Conservation (phyloP, 2,113 vertebrate species). For the Sinosuthora webbiana region DNA sequence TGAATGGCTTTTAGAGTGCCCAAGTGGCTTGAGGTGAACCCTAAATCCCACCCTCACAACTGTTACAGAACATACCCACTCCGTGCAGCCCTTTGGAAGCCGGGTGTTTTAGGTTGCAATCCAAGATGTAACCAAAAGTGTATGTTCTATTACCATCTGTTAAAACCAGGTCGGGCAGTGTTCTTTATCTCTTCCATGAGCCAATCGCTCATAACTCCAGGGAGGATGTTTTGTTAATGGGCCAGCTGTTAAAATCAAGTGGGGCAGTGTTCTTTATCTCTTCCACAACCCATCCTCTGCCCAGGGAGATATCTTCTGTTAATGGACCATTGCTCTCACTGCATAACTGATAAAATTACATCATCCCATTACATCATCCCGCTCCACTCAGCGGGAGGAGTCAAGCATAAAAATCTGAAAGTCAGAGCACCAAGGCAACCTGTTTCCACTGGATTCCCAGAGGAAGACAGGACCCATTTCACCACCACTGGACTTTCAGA, state of each 20-base stretch:
- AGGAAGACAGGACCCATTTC: not conserved
- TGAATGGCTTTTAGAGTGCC: not conserved
- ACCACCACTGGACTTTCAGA: not conserved
- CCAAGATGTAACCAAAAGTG: not conserved
- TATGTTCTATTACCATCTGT: not conserved
- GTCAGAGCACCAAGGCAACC: not conserved
- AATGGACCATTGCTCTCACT: not conserved
- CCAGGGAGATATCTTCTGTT: not conserved
- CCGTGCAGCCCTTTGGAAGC: not conserved
- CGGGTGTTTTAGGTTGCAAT: not conserved
- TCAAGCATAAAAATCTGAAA: not conserved
- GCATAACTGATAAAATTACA: not conserved
- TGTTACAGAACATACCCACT: rapidly evolving
- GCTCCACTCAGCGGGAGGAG: not conserved
- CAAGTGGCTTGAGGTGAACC: not conserved
- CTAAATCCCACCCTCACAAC: not conserved
- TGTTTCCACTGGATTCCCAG: not conserved
- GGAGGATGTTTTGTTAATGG: not conserved
- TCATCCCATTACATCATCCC: not conserved
- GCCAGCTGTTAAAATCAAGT: not conserved
- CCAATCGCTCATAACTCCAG: not conserved
- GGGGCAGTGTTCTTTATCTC: not conserved
- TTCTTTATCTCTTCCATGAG: not conserved
- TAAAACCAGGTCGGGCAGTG: not conserved
- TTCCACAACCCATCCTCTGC: not conserved